Evolutionary conservation across 2,797 vertebrate species (phyloP).

Genomic region (Cheirogaleus major): DNA sequence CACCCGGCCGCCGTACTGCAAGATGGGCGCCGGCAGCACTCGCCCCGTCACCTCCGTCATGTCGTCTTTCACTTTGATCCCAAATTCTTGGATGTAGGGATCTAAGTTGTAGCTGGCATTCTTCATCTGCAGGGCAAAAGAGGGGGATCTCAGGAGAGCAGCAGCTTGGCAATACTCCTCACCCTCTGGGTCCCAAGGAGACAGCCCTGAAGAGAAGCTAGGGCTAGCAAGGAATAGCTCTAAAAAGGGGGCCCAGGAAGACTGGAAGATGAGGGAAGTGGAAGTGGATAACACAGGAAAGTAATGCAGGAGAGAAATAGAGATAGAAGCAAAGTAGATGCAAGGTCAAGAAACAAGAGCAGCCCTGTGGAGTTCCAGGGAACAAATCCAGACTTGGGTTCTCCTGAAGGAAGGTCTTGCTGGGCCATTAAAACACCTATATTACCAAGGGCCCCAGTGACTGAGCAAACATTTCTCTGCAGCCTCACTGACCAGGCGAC

Average conservation of each 20-base stretch:
- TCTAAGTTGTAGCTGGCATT: slow-evolving; percentile 99
- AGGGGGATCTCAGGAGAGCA: slow-evolving; percentile 46
- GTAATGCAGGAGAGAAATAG: background rate
- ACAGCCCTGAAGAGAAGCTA: slow-evolving; percentile 34
- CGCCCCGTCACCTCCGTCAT: slow-evolving; percentile 99
- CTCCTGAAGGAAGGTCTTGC: background rate
- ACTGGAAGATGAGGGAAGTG: background rate
- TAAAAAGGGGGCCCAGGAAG: background rate
- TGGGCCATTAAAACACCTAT: slow-evolving; percentile 26
- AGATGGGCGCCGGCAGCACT: slow-evolving; percentile 97
- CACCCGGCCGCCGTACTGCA: slow-evolving; percentile 99
- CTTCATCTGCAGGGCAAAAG: slow-evolving; percentile 93
- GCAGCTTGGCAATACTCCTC: slow-evolving; percentile 11
- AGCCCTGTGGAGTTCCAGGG: background rate
- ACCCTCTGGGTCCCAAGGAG: slow-evolving; percentile 46
- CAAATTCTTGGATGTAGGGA: slow-evolving; percentile 99
- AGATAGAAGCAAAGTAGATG: slow-evolving; percentile 42
- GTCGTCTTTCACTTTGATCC: slow-evolving; percentile 99
- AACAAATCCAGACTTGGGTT: slow-evolving; percentile 40
- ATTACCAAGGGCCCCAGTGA: slow-evolving; percentile 18
- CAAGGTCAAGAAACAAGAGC: slow-evolving; percentile 25
- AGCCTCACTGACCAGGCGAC: slow-evolving; percentile 92
- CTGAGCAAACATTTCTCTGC: slow-evolving; percentile 1
- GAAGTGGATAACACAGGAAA: background rate
- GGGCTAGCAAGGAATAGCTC: slow-evolving; percentile 27